These are phyloP conservation scores for Pharmacophagus antenor DNA, from an alignment of 2,888 invertebrate species.

Conservation along the genomic window DNA sequence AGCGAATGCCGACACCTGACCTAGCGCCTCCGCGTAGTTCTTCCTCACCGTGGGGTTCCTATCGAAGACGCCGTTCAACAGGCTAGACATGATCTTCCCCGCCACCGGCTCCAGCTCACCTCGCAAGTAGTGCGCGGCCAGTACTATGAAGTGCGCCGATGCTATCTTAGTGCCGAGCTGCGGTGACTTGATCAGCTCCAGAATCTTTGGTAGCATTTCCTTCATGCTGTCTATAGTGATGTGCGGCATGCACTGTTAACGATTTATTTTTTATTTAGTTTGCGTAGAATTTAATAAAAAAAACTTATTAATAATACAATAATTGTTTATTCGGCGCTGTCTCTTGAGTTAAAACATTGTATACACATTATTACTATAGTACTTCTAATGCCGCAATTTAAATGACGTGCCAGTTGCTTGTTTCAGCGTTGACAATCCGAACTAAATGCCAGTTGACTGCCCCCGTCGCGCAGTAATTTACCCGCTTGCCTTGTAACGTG, in stretches of 20 bases:
- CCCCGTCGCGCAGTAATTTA: too few relatives aligned
- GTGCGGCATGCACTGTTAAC: conserved; percentile 82
- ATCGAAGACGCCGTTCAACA: conserved; percentile 90
- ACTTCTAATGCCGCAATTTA: too few relatives aligned
- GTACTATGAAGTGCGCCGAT: conserved; percentile 88
- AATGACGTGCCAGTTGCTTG: too few relatives aligned
- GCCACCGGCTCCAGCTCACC: conserved; percentile 79
- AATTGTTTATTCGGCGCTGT: too few relatives aligned
- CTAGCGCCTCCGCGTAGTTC: conserved; percentile 91
- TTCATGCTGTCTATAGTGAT: conserved; percentile 89
- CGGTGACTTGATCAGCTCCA: conserved; percentile 91
- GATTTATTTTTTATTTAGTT: neutral
- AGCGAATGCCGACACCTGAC: conserved; percentile 90
- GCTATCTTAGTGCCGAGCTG: conserved; percentile 92
- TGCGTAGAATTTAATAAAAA: neutral
- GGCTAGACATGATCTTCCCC: conserved; percentile 77
- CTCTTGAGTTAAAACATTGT: too few relatives aligned
- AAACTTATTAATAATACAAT: too few relatives aligned
- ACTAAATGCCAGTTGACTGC: too few relatives aligned
- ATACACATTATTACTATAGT: too few relatives aligned
- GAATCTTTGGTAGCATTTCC: conserved; percentile 88
- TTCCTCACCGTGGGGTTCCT: conserved; percentile 91
- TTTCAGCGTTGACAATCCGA: too few relatives aligned
- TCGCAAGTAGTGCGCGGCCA: conserved; percentile 81
- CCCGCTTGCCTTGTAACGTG: too few relatives aligned